Percentiles rank a stretch among this genome's conserved stretches.
Conservation (phyloP, 2,113 vertebrate species). For the Furnarius figulus region DNA sequence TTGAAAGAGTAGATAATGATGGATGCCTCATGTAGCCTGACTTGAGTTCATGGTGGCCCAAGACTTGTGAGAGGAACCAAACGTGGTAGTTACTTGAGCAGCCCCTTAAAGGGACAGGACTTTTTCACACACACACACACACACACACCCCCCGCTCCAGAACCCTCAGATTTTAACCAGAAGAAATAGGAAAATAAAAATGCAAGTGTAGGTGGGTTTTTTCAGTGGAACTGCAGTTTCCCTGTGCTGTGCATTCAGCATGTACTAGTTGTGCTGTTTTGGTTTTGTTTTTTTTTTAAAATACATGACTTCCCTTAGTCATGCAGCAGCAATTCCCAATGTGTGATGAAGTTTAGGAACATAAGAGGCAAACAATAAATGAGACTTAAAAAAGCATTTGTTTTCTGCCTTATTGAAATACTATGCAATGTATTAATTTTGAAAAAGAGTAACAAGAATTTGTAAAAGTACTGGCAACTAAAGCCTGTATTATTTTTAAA, state of each 20-base stretch:
- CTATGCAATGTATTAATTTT: neutral
- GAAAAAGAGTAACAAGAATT: neutral
- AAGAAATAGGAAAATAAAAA: neutral
- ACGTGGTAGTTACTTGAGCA: neutral
- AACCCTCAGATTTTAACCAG: neutral
- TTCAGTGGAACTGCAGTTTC: neutral
- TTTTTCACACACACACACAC: neutral
- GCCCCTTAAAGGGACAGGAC: neutral
- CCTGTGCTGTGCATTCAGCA: neutral
- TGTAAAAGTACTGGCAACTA: neutral
- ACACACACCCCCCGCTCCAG: neutral
- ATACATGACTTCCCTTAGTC: neutral
- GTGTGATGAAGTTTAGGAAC: slow-evolving; percentile 13
- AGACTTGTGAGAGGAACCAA: neutral
- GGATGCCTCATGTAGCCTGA: neutral
- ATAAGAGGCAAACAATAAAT: slow-evolving; percentile 58
- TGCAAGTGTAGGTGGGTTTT: neutral
- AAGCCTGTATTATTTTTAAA: neutral
- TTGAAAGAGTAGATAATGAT: neutral
- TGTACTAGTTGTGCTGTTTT: neutral
- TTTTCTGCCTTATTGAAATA: slow-evolving; percentile 13
- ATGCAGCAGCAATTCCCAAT: neutral
- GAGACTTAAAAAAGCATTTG: slow-evolving; percentile 33
- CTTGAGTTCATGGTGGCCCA: no score
- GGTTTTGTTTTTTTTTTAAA: neutral